Evolutionary conservation across 2,113 vertebrate genomes (phyloP).

Genomic region (Mormyrus iriodes): DNA sequence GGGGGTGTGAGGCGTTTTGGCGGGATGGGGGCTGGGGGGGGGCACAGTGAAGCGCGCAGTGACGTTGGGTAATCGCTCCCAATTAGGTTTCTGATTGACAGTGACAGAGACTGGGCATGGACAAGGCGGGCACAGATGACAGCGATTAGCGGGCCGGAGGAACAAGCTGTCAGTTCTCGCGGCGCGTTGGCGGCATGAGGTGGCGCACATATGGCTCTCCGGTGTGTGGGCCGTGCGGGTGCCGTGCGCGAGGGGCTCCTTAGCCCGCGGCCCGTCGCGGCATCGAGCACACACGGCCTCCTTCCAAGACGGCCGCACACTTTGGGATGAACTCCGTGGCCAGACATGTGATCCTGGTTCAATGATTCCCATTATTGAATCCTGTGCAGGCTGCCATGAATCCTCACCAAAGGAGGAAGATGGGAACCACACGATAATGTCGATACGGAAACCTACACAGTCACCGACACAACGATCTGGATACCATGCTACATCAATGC

Average conservation of each 20-base stretch:
- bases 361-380: neutral
- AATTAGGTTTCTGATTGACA: constrained; percentile 69
- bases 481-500: neutral
- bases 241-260: too few relatives aligned
- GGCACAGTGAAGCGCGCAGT: neutral
- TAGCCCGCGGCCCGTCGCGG: constrained; percentile 14
- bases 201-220: constrained; percentile 43
- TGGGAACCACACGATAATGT: neutral
- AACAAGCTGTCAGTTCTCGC: constrained; percentile 75
- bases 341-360: neutral
- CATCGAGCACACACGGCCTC: neutral
- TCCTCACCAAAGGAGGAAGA: neutral
- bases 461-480: neutral
- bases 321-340: neutral
- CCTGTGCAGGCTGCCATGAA: neutral
- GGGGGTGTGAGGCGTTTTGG: neutral
- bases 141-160: constrained; percentile 62
- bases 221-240: neutral
- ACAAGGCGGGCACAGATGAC: constrained; percentile 63
- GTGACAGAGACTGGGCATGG: constrained; percentile 69
- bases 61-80: constrained; percentile 58
- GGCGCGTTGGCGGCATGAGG: constrained; percentile 51
- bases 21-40: neutral
- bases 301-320: neutral
- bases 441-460: neutral